A percentile compares a stretch with the other conserved stretches of the same genome.
Conservation (phyloP, 2,888 invertebrate genomes). For the Toxonevra muliebris region DNA sequence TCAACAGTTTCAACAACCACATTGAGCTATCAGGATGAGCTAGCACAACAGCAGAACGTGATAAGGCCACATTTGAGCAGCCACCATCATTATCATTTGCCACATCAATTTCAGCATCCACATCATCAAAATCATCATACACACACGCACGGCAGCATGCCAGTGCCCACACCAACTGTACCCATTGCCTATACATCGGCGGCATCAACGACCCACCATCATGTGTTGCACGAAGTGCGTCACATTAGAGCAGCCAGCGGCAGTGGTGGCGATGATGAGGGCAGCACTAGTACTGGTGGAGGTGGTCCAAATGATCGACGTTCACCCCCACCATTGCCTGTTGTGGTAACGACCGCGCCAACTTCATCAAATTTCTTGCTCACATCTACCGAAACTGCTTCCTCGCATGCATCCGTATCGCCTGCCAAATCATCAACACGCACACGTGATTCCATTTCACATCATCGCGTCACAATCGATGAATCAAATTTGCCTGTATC, state of each 20-base stretch:
- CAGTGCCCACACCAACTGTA: slow-evolving; percentile 56
- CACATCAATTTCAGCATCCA: slow-evolving; percentile 62
- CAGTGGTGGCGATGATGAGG: slow-evolving; percentile 37
- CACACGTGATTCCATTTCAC: slow-evolving; percentile 55
- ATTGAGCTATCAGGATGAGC: slow-evolving; percentile 40
- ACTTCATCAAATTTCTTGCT: slow-evolving; percentile 75
- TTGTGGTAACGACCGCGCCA: slow-evolving; percentile 35
- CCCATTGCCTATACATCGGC: slow-evolving; percentile 49
- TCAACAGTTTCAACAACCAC: slow-evolving; percentile 45
- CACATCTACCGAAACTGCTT: slow-evolving; percentile 78
- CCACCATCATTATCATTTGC: slow-evolving; percentile 60
- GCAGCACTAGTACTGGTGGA: slow-evolving; percentile 35
- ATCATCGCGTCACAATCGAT: slow-evolving; percentile 65
- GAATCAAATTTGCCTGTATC: slow-evolving; percentile 60
- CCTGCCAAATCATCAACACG: slow-evolving; percentile 67
- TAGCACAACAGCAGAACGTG: slow-evolving; percentile 42
- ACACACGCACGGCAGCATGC: slow-evolving; percentile 51
- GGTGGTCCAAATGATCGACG: slow-evolving; percentile 36
- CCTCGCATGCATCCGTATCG: slow-evolving; percentile 70
- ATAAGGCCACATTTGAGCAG: slow-evolving; percentile 57
- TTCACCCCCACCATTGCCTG: slow-evolving; percentile 42
- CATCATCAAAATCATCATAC: slow-evolving; percentile 61
- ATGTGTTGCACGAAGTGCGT: slow-evolving; percentile 39
- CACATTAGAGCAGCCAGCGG: slow-evolving; percentile 39
- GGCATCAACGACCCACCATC: slow-evolving; percentile 13